Conservation (phyloP, 2,113 vertebrate species). For the Pycnonotus jocosus region DNA sequence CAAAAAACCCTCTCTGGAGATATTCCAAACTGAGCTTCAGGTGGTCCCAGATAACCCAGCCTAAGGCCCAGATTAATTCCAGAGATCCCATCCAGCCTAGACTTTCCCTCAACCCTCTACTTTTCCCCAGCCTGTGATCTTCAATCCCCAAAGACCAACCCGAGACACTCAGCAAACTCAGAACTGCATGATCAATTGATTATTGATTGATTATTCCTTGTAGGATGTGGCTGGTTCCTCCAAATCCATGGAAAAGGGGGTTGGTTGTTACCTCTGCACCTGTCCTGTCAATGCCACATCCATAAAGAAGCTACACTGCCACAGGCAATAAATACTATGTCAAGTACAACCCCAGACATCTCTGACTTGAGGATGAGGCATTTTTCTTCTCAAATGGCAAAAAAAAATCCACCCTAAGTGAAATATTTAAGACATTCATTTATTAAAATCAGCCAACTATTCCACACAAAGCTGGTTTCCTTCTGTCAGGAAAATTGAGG, state of each 20-base stretch:
- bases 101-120: not conserved
- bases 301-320: not conserved
- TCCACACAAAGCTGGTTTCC: slow-evolving; percentile 8
- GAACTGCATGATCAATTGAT: not conserved
- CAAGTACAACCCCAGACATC: not conserved
- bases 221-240: not conserved
- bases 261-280: not conserved
- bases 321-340: not conserved
- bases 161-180: not conserved
- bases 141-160: not conserved
- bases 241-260: not conserved
- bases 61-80: not conserved
- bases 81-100: not conserved
- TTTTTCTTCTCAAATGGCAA: slow-evolving; percentile 11
- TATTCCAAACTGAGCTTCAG: not conserved
- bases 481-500: slow-evolving; percentile 13
- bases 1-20: not conserved
- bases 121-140: not conserved
- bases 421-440: slow-evolving; percentile 39
- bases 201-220: not conserved
- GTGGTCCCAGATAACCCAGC: not conserved
- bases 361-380: not conserved
- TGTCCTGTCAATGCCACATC: not conserved
- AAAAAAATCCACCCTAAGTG: not conserved
- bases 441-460: slow-evolving; percentile 37